Evolutionary conservation across 2,888 invertebrate genomes (phyloP).

Genomic region (Calliphora vomitoria): DNA sequence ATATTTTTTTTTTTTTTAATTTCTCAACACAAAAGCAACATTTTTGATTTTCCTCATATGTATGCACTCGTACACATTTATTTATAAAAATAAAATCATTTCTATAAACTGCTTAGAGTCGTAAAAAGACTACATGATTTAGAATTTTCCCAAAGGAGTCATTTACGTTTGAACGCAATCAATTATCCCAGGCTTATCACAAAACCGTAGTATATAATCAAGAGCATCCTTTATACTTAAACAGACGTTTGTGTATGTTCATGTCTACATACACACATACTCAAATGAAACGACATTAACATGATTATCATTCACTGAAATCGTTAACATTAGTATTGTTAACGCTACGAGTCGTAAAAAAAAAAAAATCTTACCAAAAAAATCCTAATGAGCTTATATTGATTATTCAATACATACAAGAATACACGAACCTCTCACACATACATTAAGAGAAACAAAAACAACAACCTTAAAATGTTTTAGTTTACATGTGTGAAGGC

Average conservation of each 20-base stretch:
- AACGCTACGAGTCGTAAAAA: slow-evolving; percentile 47
- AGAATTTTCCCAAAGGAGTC: slow-evolving; percentile 67
- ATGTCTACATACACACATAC: not conserved
- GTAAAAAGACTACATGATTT: slow-evolving; percentile 63
- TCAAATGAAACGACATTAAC: slow-evolving; percentile 42
- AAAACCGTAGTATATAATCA: slow-evolving; percentile 61
- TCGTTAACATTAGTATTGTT: slow-evolving; percentile 50
- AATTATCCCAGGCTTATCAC: slow-evolving; percentile 71
- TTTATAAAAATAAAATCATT: slow-evolving; percentile 47
- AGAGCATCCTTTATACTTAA: slow-evolving; percentile 48
- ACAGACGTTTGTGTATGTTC: not conserved
- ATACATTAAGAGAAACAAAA: slow-evolving; percentile 19
- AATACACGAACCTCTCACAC: not conserved
- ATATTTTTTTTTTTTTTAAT: too few relatives aligned
- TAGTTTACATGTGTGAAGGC: not conserved
- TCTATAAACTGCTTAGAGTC: slow-evolving; percentile 54
- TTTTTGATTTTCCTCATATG: not conserved
- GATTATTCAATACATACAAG: slow-evolving; percentile 44
- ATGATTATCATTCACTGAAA: slow-evolving; percentile 54
- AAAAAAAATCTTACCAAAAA: slow-evolving; percentile 50
- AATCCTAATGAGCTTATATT: slow-evolving; percentile 60
- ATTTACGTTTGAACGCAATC: slow-evolving; percentile 72
- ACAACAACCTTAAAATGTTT: slow-evolving; percentile 23
- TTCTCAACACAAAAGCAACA: too few relatives aligned
- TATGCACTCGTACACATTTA: not conserved